Percentiles rank a stretch among this genome's conserved stretches.
Evolutionary conservation across 2,113 vertebrate species (phyloP).

Genomic region (Gallinago jamesoni): DNA sequence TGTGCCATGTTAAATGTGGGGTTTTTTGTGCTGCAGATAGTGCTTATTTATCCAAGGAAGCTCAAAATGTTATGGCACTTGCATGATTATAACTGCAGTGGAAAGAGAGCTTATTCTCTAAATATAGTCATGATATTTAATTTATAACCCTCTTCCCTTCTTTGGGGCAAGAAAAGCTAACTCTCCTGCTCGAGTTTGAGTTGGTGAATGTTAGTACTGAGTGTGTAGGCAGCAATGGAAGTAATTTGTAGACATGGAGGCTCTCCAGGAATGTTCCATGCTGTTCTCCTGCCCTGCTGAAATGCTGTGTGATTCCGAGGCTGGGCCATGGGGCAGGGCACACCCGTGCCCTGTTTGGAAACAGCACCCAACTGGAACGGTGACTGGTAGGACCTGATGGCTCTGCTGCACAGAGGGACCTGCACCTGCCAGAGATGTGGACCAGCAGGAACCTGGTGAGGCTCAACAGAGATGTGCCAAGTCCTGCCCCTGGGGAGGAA

Average conservation of each 20-base stretch:
- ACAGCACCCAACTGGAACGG: background rate
- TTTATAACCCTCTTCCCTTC: background rate
- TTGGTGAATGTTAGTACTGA: background rate
- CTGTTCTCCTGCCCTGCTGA: background rate
- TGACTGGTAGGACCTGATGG: background rate
- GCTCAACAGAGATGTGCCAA: background rate
- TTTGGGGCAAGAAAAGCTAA: conserved; percentile 20
- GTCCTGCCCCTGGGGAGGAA: background rate
- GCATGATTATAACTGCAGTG: background rate
- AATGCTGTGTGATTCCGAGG: background rate
- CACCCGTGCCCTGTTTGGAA: background rate
- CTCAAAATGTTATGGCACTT: conserved; percentile 9
- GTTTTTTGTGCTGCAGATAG: background rate
- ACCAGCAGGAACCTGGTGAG: background rate
- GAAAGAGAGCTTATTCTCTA: conserved; percentile 18
- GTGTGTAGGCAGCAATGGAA: background rate
- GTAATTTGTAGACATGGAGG: background rate
- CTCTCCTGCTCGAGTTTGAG: background rate
- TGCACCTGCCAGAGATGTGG: accelerated
- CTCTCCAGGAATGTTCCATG: background rate
- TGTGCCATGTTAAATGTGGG: background rate
- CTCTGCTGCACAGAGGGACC: background rate
- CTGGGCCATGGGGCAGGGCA: background rate
- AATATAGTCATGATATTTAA: conserved; percentile 28
- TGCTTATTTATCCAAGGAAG: background rate